These are phyloP conservation scores for Geodia barretti DNA, from an alignment of 37 sponge, comb jelly and placozoan genomes.

Conservation along the genomic window DNA sequence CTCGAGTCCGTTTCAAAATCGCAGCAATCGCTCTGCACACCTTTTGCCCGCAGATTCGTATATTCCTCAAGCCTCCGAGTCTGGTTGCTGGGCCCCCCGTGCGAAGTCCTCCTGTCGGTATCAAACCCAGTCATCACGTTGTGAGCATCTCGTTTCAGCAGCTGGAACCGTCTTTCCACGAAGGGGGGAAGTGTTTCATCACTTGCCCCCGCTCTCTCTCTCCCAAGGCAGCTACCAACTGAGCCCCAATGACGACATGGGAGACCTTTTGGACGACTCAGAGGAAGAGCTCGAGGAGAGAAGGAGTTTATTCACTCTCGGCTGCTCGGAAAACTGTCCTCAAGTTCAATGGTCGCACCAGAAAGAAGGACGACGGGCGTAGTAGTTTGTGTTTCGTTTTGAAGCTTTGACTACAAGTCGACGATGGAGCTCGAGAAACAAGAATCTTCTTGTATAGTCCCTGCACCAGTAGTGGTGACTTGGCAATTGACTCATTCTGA, in stretches of 20 bases:
- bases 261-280: conserved; percentile 39
- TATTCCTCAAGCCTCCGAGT: conserved; percentile 32
- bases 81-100: conserved; percentile 20
- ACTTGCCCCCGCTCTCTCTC: neutral
- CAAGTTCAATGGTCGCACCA: conserved; percentile 53
- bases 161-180: too few species aligned
- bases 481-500: neutral
- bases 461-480: conserved; percentile 30
- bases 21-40: conserved; percentile 65
- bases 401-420: conserved; percentile 47
- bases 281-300: conserved; percentile 17
- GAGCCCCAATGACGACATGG: conserved; percentile 51
- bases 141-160: conserved; percentile 47
- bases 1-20: conserved; percentile 70
- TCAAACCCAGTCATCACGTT: conserved; percentile 48
- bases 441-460: neutral
- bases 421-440: conserved; percentile 39
- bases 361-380: neutral
- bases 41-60: conserved; percentile 39
- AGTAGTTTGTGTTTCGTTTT: conserved; percentile 22
- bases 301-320: conserved; percentile 31
- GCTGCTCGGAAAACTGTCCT: conserved; percentile 53
- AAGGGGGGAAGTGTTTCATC: too few species aligned
- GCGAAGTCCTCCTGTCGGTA: conserved; percentile 39
- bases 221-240: conserved; percentile 44